phyloP scores from a whole-genome alignment of 92 coral and sea anemone genomes.

The Phenganax stokvisi region DNA sequence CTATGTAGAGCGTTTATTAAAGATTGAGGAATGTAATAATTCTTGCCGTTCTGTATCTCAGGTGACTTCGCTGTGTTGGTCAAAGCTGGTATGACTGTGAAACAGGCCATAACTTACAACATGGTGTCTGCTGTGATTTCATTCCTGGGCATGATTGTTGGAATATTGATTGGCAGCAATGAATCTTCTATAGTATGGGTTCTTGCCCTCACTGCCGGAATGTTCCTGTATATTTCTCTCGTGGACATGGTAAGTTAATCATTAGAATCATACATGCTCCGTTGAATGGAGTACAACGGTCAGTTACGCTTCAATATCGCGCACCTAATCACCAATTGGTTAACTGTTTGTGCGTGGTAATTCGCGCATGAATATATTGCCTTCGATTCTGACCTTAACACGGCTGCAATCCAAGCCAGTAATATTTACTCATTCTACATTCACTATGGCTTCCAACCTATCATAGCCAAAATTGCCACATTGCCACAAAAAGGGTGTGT shows the following conservation, averaged over 20 bases:
- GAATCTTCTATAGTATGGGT: slow-evolving; percentile 71
- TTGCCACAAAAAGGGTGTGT: too few species aligned
- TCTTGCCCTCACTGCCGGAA: slow-evolving; percentile 87
- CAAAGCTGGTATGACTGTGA: slow-evolving; percentile 87
- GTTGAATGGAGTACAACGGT: too few species aligned
- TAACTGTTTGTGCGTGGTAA: not conserved
- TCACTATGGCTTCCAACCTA: too few species aligned
- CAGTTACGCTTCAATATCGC: too few species aligned
- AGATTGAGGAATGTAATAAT: not conserved
- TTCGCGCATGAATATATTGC: too few species aligned
- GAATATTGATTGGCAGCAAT: slow-evolving; percentile 68
- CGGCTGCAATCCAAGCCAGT: too few species aligned
- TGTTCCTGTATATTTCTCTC: slow-evolving; percentile 82
- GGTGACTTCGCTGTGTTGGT: slow-evolving; percentile 97
- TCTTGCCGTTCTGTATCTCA: slow-evolving; percentile 20
- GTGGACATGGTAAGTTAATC: slow-evolving; percentile 89
- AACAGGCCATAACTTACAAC: slow-evolving; percentile 81
- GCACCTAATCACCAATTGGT: not conserved
- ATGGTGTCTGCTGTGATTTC: slow-evolving; percentile 82
- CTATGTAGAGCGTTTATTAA: not conserved
- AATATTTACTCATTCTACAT: not conserved
- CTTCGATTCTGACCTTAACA: too few species aligned
- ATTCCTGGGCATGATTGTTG: slow-evolving; percentile 73
- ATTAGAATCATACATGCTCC: not conserved
- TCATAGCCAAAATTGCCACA: too few species aligned